phyloP scores from a whole-genome alignment of 37 sponge, comb jelly and placozoan species.

The Petrosia ficiformis region DNA sequence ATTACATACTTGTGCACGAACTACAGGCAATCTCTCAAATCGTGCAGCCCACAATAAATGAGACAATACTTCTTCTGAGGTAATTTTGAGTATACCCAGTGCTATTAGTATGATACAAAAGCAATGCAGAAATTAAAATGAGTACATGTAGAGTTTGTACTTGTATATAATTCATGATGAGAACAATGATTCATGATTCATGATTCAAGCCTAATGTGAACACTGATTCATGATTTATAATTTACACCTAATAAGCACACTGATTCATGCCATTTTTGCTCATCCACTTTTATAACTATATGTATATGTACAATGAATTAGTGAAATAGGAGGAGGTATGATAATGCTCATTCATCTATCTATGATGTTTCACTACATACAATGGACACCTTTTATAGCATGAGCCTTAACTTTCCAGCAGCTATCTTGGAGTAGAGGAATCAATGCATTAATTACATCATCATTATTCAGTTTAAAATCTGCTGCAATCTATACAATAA shows the following conservation, averaged over 20 bases:
- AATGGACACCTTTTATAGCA: conserved; percentile 68
- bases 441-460: conserved; percentile 34
- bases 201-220: conserved; percentile 12
- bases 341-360: background rate
- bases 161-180: too few species aligned
- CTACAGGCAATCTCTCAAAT: conserved; percentile 55
- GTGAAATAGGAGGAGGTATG: background rate
- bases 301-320: conserved; percentile 2
- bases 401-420: conserved; percentile 70
- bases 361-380: conserved; percentile 1
- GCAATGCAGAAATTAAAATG: background rate
- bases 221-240: too few species aligned
- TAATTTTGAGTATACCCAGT: conserved; percentile 50
- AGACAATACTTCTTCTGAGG: conserved; percentile 30
- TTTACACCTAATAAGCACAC: background rate
- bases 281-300: background rate
- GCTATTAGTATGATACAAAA: conserved; percentile 28
- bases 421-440: conserved; percentile 48
- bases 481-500: conserved; percentile 46
- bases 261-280: background rate
- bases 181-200: background rate
- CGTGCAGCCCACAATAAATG: conserved; percentile 76
- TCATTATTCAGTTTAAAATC: conserved; percentile 28
- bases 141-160: background rate
- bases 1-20: conserved; percentile 80